Evolutionary conservation across 2,113 vertebrate species (phyloP), one percentile per base, ranked within the genome.

Genomic region (Sterrhoptilus dennistouni): DNA sequence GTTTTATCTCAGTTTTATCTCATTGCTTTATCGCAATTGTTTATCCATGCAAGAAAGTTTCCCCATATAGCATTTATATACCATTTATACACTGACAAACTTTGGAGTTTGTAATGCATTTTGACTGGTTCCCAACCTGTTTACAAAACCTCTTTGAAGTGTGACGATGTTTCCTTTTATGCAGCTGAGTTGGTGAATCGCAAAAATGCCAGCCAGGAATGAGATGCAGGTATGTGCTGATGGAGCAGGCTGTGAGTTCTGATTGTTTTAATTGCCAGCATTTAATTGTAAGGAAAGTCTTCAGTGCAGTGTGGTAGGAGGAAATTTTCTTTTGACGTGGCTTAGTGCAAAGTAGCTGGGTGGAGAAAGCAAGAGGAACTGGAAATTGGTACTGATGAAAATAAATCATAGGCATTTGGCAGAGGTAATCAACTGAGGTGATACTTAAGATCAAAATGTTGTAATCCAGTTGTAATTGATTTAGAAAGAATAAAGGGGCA

Each of bases 161-260:
- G 15, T 76, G 71, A 19, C 22, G 27, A 23, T 80, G 15, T 93
- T 77, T 19, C 21, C 6, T 97, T 75, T 70, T 64, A 16, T 5
- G 38, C 89, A 97, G 80, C 79, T 59, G 53, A 95, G 31, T 71
- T 87, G 66, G 57, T 83, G 91, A 93, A 90, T 20, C 87, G 53
- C 29, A 83, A 95, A 95, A 97, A 98, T 98, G 98, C 92, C 97
- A 88, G 31, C 76, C 92, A 97, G 77, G 94, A 95, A n/a, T 35
- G 94, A 97, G 86, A 72, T 95, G 60, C 97, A 97, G 98, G 98
- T 98, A 97, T 63, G 97, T 97, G 72, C 24, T 87, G 84, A 29
- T 82, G 77, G 21, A 88, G 8, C 44, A 38, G 54, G 63, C 33
- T 24, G 40, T 33, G 3, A 50, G 18, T 38, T 28, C 38, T 78